These are phyloP conservation scores for Malacoraja senta DNA, from an alignment of 2,797 vertebrate species.

Conservation along the genomic window DNA sequence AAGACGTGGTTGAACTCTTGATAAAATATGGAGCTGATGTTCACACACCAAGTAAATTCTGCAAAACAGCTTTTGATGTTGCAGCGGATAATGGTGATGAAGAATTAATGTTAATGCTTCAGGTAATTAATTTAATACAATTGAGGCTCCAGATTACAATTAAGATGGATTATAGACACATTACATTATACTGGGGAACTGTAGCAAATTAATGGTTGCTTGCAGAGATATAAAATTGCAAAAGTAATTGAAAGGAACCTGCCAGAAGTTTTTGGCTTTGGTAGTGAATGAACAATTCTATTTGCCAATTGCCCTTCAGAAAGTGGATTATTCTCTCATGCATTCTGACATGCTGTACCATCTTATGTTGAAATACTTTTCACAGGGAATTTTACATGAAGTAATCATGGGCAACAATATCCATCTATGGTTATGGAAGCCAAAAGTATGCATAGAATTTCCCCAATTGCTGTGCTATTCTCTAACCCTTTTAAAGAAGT, in stretches of 20 bases:
- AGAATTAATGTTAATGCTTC: conserved; percentile 73
- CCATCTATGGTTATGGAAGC: background rate
- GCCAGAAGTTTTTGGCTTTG: background rate
- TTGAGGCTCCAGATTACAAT: background rate
- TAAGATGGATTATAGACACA: background rate
- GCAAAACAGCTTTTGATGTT: conserved; percentile 78
- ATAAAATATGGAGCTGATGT: conserved; percentile 77
- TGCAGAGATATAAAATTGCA: background rate
- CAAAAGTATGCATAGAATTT: background rate
- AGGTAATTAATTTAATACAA: conserved; percentile 57
- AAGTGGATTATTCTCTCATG: background rate
- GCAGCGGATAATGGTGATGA: conserved; percentile 74
- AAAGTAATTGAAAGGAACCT: background rate
- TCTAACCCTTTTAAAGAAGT: background rate
- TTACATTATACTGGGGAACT: background rate
- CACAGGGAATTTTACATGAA: background rate
- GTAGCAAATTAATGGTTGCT: background rate
- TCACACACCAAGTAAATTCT: conserved; percentile 78
- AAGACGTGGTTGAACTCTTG: conserved; percentile 72
- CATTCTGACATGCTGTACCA: background rate
- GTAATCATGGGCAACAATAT: background rate
- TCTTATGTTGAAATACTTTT: background rate
- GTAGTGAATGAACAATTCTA: background rate
- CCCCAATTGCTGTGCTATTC: background rate
- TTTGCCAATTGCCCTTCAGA: background rate